Evolutionary conservation across 2,888 invertebrate species (phyloP).

Genomic region (Epistrophe grossulariae): DNA sequence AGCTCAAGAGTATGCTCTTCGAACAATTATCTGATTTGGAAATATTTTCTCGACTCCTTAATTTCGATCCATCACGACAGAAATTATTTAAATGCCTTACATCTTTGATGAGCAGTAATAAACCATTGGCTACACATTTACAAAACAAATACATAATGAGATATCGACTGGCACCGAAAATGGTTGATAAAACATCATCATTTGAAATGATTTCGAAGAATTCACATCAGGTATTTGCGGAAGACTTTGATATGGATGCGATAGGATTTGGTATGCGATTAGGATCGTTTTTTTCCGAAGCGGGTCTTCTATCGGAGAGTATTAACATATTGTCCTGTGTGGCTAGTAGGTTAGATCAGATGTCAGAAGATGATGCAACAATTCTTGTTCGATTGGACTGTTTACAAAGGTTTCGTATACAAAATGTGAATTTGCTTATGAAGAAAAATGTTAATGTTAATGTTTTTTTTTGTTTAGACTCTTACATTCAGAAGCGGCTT

Average conservation of each 20-base stretch:
- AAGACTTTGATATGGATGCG: constrained; percentile 77
- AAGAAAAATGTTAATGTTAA: neutral
- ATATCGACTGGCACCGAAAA: constrained; percentile 76
- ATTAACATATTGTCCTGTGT: constrained; percentile 89
- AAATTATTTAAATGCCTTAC: constrained; percentile 82
- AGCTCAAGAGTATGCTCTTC: constrained; percentile 80
- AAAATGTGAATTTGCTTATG: neutral
- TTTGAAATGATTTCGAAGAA: constrained; percentile 67
- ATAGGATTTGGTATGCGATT: constrained; percentile 82
- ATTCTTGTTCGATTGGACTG: constrained; percentile 91
- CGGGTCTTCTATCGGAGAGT: constrained; percentile 93
- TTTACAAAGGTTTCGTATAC: constrained; percentile 89
- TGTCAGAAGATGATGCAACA: constrained; percentile 85
- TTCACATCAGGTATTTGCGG: constrained; percentile 65
- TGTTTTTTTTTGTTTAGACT: constrained; percentile 85
- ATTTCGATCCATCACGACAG: constrained; percentile 81
- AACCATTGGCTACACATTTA: constrained; percentile 80
- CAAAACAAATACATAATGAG: constrained; percentile 79
- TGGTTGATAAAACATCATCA: constrained; percentile 54
- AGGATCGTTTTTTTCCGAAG: constrained; percentile 94
- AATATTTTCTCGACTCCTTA: constrained; percentile 81
- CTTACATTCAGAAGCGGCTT: constrained; percentile 92
- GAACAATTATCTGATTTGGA: constrained; percentile 82
- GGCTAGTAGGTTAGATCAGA: constrained; percentile 86
- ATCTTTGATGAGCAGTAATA: constrained; percentile 80